Base-by-base conservation (phyloP, 2,113 vertebrate species). In the Vanacampus margaritifer region DNA sequence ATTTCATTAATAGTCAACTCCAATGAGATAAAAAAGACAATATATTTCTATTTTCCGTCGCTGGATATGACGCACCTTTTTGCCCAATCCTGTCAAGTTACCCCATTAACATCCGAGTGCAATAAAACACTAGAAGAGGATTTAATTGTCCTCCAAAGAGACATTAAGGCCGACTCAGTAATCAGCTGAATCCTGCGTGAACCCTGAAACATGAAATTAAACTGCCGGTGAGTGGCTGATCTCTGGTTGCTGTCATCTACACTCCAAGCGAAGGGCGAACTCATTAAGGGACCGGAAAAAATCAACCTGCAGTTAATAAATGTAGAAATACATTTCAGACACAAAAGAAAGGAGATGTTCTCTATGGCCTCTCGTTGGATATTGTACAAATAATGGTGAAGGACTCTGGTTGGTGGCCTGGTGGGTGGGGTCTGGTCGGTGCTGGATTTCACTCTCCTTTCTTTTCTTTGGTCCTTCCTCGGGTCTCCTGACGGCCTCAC, bases 71-170 rank as follows among this genome's bases (percentile, higher is more conserved):
- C n/a, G 32, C 58, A 39, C 58, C 58, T 39, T 39, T 41, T 60
- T 11, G 58, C 11, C 35, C 57, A 26, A 28, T 1, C 24, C 24
- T 28, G 53, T 56, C 54, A 17, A 69, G 48, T 56, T 65, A 1
- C 68, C 35, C 69, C 16, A 6, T 32, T 70, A 71, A 70, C 74
- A 61, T 37, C 59, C 11, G 37, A 24, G 5, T 37, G 64, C 28
- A 0, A 45, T 82, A 54, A 67, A 53, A 71, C 41, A 64, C 4
- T 3, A 36, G 70, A 2, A 43, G 63, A 75, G 51, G 68, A 65
- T 39, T 26, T 36, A 35, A 74, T 71, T 72, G 72, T 77, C 67
- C 76, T 77, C 59, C 35, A 37, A 77, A 36, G 70, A 71, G 65
- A 71, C 62, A 58, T 79, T 50, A 64, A 66, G 61, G 62, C 0